Conservation (phyloP, 2,888 invertebrate species). For the Drosophila mimica region DNA sequence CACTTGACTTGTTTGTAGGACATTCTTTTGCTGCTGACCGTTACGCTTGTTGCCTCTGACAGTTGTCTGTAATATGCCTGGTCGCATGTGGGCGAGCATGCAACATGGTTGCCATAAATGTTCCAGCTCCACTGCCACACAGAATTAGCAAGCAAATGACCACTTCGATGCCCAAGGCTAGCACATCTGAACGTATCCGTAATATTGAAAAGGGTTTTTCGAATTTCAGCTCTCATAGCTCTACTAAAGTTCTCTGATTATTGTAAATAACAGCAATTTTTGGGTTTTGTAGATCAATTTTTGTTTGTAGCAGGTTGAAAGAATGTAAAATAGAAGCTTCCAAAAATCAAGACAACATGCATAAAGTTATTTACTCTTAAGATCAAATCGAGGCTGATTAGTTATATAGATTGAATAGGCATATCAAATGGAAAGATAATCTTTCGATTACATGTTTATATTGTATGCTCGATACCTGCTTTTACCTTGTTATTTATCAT, state of each 20-base stretch:
- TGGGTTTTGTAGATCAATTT: background rate
- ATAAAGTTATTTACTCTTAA: background rate
- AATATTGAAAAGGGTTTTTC: background rate
- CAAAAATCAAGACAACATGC: background rate
- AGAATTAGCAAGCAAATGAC: constrained; percentile 6
- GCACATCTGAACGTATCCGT: background rate
- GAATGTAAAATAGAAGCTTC: background rate
- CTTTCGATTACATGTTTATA: background rate
- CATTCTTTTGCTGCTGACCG: constrained; percentile 41
- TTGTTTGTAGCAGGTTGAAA: background rate
- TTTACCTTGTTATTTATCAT: background rate
- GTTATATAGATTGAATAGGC: background rate
- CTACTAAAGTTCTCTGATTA: background rate
- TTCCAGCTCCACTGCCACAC: background rate
- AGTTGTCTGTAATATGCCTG: constrained; percentile 54
- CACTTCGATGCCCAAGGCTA: background rate
- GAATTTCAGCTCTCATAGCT: background rate
- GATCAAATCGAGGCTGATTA: background rate
- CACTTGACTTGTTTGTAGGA: constrained; percentile 64
- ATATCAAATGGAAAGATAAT: background rate
- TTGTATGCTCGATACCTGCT: background rate
- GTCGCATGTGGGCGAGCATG: constrained; percentile 26
- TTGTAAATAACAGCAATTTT: background rate
- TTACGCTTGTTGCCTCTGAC: constrained; percentile 64
- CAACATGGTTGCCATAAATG: constrained; percentile 38